A percentile compares a stretch with the other conserved stretches of the same genome.
These are phyloP conservation scores for Micromussa lordhowensis DNA, from an alignment of 92 coral and sea anemone species.

Conservation along the genomic window DNA sequence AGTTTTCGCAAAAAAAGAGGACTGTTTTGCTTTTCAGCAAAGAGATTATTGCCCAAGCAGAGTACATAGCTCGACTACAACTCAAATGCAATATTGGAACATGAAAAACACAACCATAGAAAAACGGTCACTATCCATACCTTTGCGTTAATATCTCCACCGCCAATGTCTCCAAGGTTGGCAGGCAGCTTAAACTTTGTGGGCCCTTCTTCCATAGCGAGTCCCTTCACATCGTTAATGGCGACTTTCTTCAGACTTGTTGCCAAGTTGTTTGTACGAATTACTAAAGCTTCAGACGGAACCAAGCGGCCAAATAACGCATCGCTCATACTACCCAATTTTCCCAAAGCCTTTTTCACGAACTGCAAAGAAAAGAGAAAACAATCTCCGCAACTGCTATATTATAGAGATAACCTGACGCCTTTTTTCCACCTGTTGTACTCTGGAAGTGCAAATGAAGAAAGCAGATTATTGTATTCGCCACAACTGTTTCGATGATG, in stretches of 20 bases:
- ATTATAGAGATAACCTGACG: neutral
- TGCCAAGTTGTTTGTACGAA: slow-evolving; percentile 5
- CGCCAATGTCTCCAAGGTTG: slow-evolving; percentile 17
- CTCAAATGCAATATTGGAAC: no score
- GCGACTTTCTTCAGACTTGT: slow-evolving; percentile 24
- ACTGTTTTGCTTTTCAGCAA: no score
- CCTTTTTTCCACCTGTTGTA: neutral
- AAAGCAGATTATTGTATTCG: neutral
- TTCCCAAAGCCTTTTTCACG: slow-evolving; percentile 12
- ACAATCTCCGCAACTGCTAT: neutral
- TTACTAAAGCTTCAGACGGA: slow-evolving; percentile 9
- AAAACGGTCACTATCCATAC: neutral
- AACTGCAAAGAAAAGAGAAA: neutral
- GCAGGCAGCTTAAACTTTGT: slow-evolving; percentile 12
- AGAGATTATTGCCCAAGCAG: no score
- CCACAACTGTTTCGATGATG: neutral
- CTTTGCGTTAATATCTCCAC: slow-evolving; percentile 21
- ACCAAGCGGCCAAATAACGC: slow-evolving; percentile 42
- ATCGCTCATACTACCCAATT: slow-evolving; percentile 11
- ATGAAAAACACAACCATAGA: no score
- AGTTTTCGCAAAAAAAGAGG: no score
- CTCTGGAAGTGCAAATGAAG: no score
- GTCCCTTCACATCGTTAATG: slow-evolving; percentile 10
- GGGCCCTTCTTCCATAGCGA: slow-evolving; percentile 25
- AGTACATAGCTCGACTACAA: no score